Evolutionary conservation across 2,113 vertebrate genomes (phyloP).

Genomic region (Gadus chalcogrammus): DNA sequence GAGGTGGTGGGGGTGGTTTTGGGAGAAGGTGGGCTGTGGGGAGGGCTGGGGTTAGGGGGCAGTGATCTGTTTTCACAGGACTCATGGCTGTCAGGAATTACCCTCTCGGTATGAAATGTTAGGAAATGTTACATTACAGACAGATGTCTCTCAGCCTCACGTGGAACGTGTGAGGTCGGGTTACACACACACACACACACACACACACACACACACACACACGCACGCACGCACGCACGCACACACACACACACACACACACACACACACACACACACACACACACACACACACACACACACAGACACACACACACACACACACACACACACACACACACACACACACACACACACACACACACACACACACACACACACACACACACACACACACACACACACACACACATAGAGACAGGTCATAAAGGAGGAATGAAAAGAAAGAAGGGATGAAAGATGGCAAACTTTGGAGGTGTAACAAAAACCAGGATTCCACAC

Average conservation of each 20-base stretch:
- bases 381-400: constrained; percentile 44
- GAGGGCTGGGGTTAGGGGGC: constrained; percentile 27
- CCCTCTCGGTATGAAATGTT: constrained; percentile 72
- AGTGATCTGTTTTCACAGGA: constrained; percentile 69
- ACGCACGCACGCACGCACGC: constrained; percentile 25
- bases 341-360: constrained; percentile 27
- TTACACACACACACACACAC: constrained; percentile 32
- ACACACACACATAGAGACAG: constrained; percentile 47
- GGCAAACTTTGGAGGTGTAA: constrained; percentile 26
- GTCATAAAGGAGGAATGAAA: constrained; percentile 24
- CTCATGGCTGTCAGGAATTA: constrained; percentile 69
- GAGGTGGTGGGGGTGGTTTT: not conserved
- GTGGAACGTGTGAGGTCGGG: constrained; percentile 64
- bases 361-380: constrained; percentile 44
- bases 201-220: no score
- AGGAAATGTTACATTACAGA: constrained; percentile 81
- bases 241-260: constrained; percentile 44
- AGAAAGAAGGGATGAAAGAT: constrained; percentile 17
- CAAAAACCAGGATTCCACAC: constrained; percentile 13
- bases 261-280: constrained; percentile 44
- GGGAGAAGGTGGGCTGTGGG: constrained; percentile 37
- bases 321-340: no score
- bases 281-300: constrained; percentile 45
- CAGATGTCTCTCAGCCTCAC: constrained; percentile 74
- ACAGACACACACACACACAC: constrained; percentile 21